Evolutionary conservation across 2,113 vertebrate species (phyloP).

Genomic region (Cacatua alba): DNA sequence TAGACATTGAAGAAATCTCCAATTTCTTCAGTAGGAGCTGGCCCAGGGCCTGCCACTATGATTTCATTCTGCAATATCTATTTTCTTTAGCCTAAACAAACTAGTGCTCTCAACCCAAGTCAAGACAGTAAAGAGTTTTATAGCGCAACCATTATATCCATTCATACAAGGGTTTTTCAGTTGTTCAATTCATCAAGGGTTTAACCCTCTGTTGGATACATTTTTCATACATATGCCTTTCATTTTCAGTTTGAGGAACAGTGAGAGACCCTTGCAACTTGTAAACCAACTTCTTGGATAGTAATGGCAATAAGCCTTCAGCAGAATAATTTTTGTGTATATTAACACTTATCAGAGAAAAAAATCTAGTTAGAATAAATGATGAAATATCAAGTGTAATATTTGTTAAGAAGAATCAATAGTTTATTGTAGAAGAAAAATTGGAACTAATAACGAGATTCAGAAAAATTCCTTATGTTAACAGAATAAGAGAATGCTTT

Average conservation of each 20-base stretch:
- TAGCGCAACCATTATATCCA: background rate
- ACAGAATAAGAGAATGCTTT: background rate
- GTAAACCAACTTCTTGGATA: background rate
- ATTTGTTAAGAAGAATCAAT: background rate
- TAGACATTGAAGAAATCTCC: background rate
- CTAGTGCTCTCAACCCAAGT: background rate
- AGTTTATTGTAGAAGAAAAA: background rate
- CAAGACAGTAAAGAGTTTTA: background rate
- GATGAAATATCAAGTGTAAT: background rate
- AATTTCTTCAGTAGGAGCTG: background rate
- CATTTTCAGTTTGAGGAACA: background rate
- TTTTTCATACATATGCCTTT: background rate
- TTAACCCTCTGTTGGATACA: background rate
- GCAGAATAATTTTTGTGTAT: background rate
- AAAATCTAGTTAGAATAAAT: background rate
- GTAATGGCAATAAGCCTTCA: background rate
- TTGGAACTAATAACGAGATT: background rate
- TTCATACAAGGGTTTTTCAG: background rate
- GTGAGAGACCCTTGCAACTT: background rate
- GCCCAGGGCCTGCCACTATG: background rate
- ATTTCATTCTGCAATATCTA: background rate
- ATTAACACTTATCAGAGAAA: background rate
- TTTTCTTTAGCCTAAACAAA: background rate
- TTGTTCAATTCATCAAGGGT: background rate
- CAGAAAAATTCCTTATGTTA: background rate